A percentile compares a stretch with the other conserved stretches of the same genome.
phyloP scores from a whole-genome alignment of 2,888 invertebrate species.

The Oligia strigilis region DNA sequence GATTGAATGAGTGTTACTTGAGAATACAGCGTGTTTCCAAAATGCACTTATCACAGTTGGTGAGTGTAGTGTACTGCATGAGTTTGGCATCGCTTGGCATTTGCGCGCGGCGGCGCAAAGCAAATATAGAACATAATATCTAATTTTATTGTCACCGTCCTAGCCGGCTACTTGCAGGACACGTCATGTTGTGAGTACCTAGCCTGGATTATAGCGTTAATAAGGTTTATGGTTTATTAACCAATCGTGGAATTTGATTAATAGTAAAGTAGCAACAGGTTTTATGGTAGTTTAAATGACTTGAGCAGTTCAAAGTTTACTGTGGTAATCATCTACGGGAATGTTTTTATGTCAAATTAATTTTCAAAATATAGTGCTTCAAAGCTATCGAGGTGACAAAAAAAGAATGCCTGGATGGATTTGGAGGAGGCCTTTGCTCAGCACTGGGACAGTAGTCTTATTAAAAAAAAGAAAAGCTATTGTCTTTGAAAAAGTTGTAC shows the following conservation, averaged over 20 bases:
- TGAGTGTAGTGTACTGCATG: constrained; percentile 43
- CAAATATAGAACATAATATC: constrained; percentile 80
- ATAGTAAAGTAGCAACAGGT: background rate
- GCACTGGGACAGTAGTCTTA: background rate
- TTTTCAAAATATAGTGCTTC: background rate
- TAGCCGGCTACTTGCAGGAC: constrained; percentile 44
- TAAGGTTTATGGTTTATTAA: constrained; percentile 16
- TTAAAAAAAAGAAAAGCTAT: background rate
- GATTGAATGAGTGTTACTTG: constrained; percentile 1
- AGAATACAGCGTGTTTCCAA: constrained; percentile 19
- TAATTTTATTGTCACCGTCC: constrained; percentile 71
- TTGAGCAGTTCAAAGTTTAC: background rate
- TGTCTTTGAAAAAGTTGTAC: background rate
- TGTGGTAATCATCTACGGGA: background rate
- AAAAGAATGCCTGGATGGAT: too few relatives aligned
- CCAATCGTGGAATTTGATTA: constrained; percentile 11
- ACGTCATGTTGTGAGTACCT: constrained; percentile 58
- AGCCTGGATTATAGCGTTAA: constrained; percentile 18
- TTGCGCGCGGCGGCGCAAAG: constrained; percentile 68
- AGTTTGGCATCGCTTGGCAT: constrained; percentile 73
- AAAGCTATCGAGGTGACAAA: background rate
- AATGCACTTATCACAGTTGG: constrained; percentile 50
- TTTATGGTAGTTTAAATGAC: constrained; percentile 5
- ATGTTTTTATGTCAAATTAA: background rate
- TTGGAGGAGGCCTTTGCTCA: background rate